Evolutionary conservation across 2,113 vertebrate genomes (phyloP).

Genomic region (Paralichthys olivaceus): DNA sequence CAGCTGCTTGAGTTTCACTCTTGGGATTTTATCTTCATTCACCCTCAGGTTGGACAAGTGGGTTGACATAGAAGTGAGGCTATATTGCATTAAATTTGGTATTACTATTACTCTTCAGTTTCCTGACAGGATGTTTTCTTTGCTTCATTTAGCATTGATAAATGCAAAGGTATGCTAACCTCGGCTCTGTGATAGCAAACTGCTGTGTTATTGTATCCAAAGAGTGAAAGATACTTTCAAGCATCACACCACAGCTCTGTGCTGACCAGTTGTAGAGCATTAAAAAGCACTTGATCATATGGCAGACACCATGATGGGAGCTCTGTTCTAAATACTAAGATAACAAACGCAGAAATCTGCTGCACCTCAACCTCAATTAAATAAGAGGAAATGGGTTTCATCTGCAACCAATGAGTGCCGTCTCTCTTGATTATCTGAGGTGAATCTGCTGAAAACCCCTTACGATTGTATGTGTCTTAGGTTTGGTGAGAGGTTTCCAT

Average conservation of each 20-base stretch:
- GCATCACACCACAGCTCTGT: background rate
- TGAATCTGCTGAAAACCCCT: conserved; percentile 59
- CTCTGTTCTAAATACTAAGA: conserved; percentile 31
- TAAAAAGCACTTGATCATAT: conserved; percentile 45
- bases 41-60: conserved; percentile 45
- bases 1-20: conserved; percentile 60
- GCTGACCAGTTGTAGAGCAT: conserved; percentile 27
- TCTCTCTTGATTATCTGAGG: conserved; percentile 69
- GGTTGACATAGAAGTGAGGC: conserved; percentile 42
- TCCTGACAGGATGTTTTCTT: conserved; percentile 65
- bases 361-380: conserved; percentile 52
- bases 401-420: conserved; percentile 73
- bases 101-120: conserved; percentile 47
- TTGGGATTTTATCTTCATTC: conserved; percentile 59
- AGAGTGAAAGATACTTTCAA: conserved; percentile 44
- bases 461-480: conserved; percentile 31
- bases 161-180: conserved; percentile 34
- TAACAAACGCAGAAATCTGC: conserved; percentile 66
- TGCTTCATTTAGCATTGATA: conserved; percentile 54
- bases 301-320: conserved; percentile 23
- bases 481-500: conserved; percentile 5
- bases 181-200: conserved; percentile 33
- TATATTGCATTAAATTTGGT: conserved; percentile 48
- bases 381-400: conserved; percentile 73
- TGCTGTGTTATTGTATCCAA: conserved; percentile 49